Conservation (phyloP, 2,113 vertebrate species). For the Muntiacus reevesi region DNA sequence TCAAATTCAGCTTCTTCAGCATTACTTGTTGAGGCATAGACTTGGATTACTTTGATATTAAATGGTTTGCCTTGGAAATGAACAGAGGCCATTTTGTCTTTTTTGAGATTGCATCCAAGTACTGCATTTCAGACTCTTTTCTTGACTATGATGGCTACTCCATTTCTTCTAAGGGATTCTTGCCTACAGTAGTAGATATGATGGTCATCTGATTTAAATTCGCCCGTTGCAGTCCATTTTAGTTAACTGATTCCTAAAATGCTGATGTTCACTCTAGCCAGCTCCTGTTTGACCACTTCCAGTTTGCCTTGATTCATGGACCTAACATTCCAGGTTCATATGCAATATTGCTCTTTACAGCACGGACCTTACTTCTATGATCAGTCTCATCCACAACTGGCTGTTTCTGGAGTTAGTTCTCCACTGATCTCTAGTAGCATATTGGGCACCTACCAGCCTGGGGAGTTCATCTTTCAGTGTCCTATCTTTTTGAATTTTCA, state of each 20-base stretch:
- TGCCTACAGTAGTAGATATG: not conserved
- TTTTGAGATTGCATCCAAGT: not conserved
- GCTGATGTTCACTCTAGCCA: not conserved
- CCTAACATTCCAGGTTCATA: not conserved
- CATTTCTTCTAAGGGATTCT: not conserved
- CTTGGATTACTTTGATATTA: not conserved
- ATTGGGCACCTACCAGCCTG: accelerated
- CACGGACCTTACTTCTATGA: not conserved
- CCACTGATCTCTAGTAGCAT: not conserved
- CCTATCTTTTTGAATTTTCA: not conserved
- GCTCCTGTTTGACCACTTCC: not conserved
- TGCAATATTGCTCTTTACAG: not conserved
- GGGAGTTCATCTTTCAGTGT: not conserved
- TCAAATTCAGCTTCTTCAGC: not conserved
- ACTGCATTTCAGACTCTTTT: not conserved
- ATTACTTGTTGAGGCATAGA: not conserved
- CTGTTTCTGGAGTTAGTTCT: not conserved
- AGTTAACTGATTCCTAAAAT: not conserved
- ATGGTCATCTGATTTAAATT: not conserved
- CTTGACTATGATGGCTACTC: not conserved
- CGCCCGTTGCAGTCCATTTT: not conserved
- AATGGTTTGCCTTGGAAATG: not conserved
- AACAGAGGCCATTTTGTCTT: not conserved
- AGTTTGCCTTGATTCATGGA: not conserved
- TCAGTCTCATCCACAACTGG: not conserved